Percentiles rank a stretch among this genome's conserved stretches.
phyloP scores from a whole-genome alignment of 2,888 invertebrate species.

The Ernsta delagoae region DNA sequence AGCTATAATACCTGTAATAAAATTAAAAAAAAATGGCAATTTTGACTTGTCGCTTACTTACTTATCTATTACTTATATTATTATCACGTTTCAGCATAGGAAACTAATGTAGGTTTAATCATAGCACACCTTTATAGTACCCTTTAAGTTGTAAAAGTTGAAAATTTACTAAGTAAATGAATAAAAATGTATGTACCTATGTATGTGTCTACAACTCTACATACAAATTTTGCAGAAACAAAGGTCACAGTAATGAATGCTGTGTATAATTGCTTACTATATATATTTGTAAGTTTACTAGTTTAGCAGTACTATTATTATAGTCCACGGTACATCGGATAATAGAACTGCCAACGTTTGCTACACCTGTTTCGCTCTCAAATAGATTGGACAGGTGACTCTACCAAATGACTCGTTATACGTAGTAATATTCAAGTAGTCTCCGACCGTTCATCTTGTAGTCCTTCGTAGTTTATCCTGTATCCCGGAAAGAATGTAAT shows the following conservation, averaged over 20 bases:
- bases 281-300: neutral
- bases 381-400: slow-evolving; percentile 18
- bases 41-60: no score
- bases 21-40: no score
- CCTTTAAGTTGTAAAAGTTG: no score
- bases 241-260: neutral
- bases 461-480: slow-evolving; percentile 8
- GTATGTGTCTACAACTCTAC: no score
- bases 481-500: neutral
- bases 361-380: slow-evolving; percentile 15
- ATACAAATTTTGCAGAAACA: no score
- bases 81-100: no score
- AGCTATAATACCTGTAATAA: no score
- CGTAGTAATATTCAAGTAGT: slow-evolving; percentile 12
- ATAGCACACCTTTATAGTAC: no score
- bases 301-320: slow-evolving; percentile 6
- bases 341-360: slow-evolving; percentile 7
- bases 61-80: no score
- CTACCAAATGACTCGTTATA: slow-evolving; percentile 22
- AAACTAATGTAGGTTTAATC: no score
- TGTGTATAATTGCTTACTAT: neutral
- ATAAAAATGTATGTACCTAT: no score
- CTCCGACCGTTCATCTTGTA: slow-evolving; percentile 1
- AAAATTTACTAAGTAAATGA: no score
- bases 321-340: neutral